phyloP scores from a whole-genome alignment of 2,113 vertebrate genomes.

The Excalfactoria chinensis region DNA sequence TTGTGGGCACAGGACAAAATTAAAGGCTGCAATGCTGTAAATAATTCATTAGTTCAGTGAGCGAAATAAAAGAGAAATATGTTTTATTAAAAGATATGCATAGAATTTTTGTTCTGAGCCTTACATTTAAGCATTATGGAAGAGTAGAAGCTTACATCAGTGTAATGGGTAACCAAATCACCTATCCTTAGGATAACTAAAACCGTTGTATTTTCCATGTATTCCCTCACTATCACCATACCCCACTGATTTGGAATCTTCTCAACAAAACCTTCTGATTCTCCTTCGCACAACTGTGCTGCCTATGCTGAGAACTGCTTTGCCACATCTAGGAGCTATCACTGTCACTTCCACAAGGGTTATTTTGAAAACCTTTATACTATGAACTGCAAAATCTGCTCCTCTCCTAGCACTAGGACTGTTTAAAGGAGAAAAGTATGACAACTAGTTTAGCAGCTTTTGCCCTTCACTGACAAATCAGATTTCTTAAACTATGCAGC shows the following conservation, averaged over 20 bases:
- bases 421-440: not conserved
- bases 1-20: not conserved
- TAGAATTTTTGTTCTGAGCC: not conserved
- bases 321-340: not conserved
- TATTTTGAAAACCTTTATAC: not conserved
- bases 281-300: not conserved
- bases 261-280: rapidly evolving
- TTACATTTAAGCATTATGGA: not conserved
- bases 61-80: not conserved
- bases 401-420: not conserved
- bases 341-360: not conserved
- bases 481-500: not conserved
- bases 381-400: not conserved
- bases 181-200: not conserved
- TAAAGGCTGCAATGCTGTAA: not conserved
- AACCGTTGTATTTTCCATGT: not conserved
- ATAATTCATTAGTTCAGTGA: constrained; percentile 2
- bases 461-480: not conserved
- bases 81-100: not conserved
- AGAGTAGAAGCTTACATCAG: not conserved
- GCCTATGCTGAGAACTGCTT: not conserved
- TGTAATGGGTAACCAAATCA: not conserved
- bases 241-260: not conserved
- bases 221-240: not conserved
- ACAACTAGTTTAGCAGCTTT: not conserved